These are phyloP conservation scores for Platichthys stellatus DNA, from an alignment of 2,113 vertebrate species.

Conservation along the genomic window DNA sequence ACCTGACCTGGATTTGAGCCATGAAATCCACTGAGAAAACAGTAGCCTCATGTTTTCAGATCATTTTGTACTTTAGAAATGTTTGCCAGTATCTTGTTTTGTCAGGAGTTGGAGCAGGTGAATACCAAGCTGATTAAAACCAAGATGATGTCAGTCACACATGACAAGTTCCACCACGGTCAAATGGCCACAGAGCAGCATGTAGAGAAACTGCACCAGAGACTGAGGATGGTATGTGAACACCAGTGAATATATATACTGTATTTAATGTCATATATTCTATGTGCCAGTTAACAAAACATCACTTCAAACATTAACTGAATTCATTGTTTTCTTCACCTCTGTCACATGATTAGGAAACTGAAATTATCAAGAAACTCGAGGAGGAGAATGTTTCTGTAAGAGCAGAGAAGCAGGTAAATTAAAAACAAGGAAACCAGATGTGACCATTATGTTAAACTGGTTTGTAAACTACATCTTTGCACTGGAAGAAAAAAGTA, in stretches of 20 bases:
- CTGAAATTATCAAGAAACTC: conserved; percentile 86
- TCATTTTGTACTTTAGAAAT: background rate
- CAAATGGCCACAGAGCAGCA: conserved; percentile 83
- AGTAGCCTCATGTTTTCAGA: background rate
- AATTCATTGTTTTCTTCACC: background rate
- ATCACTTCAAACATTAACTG: background rate
- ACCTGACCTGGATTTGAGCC: no score
- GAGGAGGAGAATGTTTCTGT: conserved; percentile 80
- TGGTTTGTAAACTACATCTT: no score
- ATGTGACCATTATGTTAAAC: background rate
- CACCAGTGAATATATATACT: background rate
- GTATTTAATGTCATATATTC: no score
- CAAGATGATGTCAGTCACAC: conserved; percentile 83
- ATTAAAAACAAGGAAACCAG: background rate
- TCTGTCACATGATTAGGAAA: conserved; percentile 80
- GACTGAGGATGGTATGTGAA: conserved; percentile 84
- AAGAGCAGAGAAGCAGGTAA: conserved; percentile 89
- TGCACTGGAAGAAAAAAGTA: background rate
- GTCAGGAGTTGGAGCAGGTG: conserved; percentile 88
- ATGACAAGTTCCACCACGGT: conserved; percentile 75
- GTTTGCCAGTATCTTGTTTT: conserved; percentile 8
- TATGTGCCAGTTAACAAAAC: no score
- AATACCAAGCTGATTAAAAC: conserved; percentile 86
- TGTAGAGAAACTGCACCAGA: conserved; percentile 87
- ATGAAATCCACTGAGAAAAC: no score